Base-by-base conservation (phyloP, 2,888 invertebrate species). In the Drosophila formosana region DNA sequence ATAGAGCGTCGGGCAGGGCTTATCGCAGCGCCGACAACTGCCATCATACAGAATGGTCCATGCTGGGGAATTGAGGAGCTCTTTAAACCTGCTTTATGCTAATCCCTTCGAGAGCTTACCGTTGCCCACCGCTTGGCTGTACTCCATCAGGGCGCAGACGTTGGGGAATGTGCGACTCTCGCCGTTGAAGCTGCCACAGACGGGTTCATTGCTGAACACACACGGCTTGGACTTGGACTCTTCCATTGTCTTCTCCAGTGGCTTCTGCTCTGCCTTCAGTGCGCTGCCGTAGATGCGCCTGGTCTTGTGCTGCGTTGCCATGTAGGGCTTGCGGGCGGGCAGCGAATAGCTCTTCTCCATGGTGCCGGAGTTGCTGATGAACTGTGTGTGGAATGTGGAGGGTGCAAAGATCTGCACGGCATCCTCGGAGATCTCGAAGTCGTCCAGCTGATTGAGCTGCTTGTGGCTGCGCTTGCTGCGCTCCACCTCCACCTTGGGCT, bases 11-110 rank as follows among this genome's bases (percentile, higher is more conserved):
- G 77, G 72, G 18, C 90, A 90, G 25, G 75, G 72, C 50, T 67
- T 65, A 41, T 83, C 76, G 58, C 90, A 90, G 26, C 47, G 64
- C 0, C 78, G 76, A 28, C 88, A 89, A 13, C 46, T 4, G 3
- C 89, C 90, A 4, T 89, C 80, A 9, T 90, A 72, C 18, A 88
- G 49, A 55, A 88, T 76, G n/a, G 77, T 75, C 88, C 90, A 90
- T 7, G 79, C 90, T 90, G 61, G n/a, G 26, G 11, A 63, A 26
- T 49, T 51, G 23, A 50, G 63, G 34, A 43, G 5, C 11, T 37
- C 37, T 11, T 37, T 37, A 37, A 3, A 37, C n/a, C 11, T 37
- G 4, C 37, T 37, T 11, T 11, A n/a, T 37, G n/a, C 11, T n/a
- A 37, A 51, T 43, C 8, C 72, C 66, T 9, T 43, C 18, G 43